Conservation (phyloP, 2,888 invertebrate species). For the Hirtodrosophila trivittata region DNA sequence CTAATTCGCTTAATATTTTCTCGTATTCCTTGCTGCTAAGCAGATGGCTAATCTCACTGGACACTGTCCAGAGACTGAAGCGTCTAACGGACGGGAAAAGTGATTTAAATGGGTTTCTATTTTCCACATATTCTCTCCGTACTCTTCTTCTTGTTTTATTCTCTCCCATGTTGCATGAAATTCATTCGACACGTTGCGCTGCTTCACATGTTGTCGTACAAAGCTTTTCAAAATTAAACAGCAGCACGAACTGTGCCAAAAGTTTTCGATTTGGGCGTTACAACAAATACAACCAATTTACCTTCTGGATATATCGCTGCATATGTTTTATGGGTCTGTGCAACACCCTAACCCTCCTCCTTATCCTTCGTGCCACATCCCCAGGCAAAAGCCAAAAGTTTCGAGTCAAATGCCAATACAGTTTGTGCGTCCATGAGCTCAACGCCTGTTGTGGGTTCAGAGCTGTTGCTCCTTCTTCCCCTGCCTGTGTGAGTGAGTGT, state of each 20-base stretch:
- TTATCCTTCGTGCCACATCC: not conserved
- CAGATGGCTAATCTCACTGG: conserved; percentile 37
- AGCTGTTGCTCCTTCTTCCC: conserved; percentile 18
- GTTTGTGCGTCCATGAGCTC: conserved; percentile 62
- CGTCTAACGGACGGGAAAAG: conserved; percentile 55
- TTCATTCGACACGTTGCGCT: conserved; percentile 57
- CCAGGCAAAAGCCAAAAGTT: conserved; percentile 64
- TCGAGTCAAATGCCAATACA: conserved; percentile 77
- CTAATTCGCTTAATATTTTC: conserved; percentile 4
- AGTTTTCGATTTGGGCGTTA: conserved; percentile 62
- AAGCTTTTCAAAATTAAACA: conserved; percentile 76
- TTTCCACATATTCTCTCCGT: conserved; percentile 7
- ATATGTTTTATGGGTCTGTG: conserved; percentile 55
- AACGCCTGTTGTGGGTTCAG: conserved; percentile 41
- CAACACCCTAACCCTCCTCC: not conserved
- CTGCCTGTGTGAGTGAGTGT: not conserved
- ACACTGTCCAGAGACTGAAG: conserved; percentile 20
- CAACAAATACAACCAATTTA: conserved; percentile 56
- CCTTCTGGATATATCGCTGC: conserved; percentile 48
- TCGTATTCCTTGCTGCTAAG: not conserved
- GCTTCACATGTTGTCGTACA: conserved; percentile 59
- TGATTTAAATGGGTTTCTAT: conserved; percentile 67
- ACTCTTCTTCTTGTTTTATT: conserved; percentile 5
- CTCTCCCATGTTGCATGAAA: conserved; percentile 26
- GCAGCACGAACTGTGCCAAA: conserved; percentile 69